Evolutionary conservation across 2,888 invertebrate genomes (phyloP).

Genomic region (Nephrotoma flavescens): DNA sequence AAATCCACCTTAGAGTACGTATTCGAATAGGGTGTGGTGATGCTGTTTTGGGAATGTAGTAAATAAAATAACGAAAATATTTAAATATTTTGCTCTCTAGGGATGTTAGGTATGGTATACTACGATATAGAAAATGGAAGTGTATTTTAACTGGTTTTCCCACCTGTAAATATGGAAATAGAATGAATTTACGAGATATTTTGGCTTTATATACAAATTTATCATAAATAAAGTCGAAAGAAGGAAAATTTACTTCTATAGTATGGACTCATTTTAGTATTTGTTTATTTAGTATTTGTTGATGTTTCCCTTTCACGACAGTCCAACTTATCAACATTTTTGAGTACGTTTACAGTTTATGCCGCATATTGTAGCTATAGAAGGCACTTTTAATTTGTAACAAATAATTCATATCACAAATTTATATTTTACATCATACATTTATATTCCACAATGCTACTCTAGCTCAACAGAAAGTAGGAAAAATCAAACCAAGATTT

Average conservation of each 20-base stretch:
- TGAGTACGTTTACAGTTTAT: no score
- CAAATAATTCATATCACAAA: background rate
- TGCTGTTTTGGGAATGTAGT: background rate
- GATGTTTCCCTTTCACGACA: background rate
- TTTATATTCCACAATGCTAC: background rate
- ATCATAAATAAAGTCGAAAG: background rate
- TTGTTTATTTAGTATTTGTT: background rate
- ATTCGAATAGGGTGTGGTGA: background rate
- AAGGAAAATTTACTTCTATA: background rate
- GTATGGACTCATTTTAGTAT: background rate
- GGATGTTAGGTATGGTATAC: background rate
- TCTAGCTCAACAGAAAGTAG: background rate
- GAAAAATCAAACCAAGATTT: background rate
- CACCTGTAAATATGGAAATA: background rate
- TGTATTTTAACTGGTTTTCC: background rate
- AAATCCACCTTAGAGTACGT: background rate
- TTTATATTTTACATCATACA: background rate
- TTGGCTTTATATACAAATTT: background rate
- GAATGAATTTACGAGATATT: background rate
- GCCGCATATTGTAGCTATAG: background rate
- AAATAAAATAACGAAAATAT: background rate
- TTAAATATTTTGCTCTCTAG: background rate
- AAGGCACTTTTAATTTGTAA: background rate
- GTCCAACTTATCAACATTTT: background rate
- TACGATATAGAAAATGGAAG: background rate